Percentiles rank a stretch among this genome's conserved stretches.
Evolutionary conservation across 2,888 invertebrate species (phyloP).

Genomic region (Enoplolaimus lenunculus): DNA sequence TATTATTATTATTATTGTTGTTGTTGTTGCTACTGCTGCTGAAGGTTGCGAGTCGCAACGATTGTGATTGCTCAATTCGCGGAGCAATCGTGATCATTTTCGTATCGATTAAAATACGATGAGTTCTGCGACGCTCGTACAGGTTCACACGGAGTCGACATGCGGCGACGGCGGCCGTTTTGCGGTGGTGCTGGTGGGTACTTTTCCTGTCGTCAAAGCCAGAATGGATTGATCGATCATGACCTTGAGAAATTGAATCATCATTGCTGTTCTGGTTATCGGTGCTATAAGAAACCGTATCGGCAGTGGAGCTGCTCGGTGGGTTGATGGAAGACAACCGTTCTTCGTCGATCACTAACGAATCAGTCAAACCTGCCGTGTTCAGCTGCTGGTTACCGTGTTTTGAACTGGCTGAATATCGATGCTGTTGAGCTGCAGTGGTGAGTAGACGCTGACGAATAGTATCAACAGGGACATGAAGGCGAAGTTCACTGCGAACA

Average conservation of each 20-base stretch:
- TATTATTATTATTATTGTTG: no score
- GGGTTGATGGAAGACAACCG: not conserved
- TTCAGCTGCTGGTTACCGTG: not conserved
- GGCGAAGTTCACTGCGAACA: constrained; percentile 5
- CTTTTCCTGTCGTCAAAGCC: not conserved
- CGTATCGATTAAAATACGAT: constrained; percentile 13
- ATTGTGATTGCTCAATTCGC: not conserved
- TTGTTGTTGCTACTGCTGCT: no score
- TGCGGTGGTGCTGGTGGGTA: not conserved
- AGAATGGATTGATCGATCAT: not conserved
- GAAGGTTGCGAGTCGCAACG: not conserved
- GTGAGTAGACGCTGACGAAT: not conserved
- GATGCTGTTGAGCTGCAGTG: not conserved
- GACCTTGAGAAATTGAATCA: no score
- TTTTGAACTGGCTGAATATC: not conserved
- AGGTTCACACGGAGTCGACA: constrained; percentile 1
- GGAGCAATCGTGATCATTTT: not conserved
- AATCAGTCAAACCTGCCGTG: not conserved
- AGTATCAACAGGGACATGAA: not conserved
- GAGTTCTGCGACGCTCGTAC: not conserved
- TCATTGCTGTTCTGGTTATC: not conserved
- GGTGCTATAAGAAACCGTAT: not conserved
- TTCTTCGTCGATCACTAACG: not conserved
- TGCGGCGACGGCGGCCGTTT: not conserved
- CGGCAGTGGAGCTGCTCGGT: not conserved